Base-by-base conservation (phyloP, 64 coral and sea anemone species). In the Orbicella faveolata region DNA sequence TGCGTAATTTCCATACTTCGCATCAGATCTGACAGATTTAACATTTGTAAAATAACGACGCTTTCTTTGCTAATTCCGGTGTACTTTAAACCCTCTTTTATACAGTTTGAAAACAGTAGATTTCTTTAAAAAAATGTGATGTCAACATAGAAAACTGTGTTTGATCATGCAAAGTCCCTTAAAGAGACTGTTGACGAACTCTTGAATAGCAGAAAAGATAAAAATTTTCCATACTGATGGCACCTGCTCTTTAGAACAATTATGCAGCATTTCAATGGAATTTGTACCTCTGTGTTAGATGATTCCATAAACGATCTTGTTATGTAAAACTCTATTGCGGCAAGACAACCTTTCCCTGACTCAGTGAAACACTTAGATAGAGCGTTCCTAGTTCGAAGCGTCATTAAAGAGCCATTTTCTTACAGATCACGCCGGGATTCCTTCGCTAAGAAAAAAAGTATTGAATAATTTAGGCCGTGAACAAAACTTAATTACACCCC, bases 401-500 rank as follows among this genome's bases (percentile, higher is more conserved):
- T 77, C 75, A 77, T 75, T 75, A 75, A 75, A 52, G 36, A 77
- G 16, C 18, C 35, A 77, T 77, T 77, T 77, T 77, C 75, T 51
- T 51, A 77, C 75, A 52, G 19, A 37, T 18, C 75, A 16, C 75
- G 35, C 16, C 21, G 39, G 75, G 39, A 77, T 77, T 77, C 75
- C 75, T 77, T 77, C 37, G 75, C 75, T 77, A 16, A 18, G 75
- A 77, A 41, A 30, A 20, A 69, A 21, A 51, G 15, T 77, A 6
- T 16, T 77, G 16, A 77, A 77, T 77, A 77, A 77, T 77, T 77
- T 77, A 77, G 36, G 3, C 17, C 75, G 36, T 51, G 75, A 51
- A 77, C 75, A 77, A 77, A 77, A 20, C 75, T 52, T 77, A 77
- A 77, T 77, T 77, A 77, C 75, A 20, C 37, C 70, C 70, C 75